Evolutionary conservation across 2,797 vertebrate genomes (phyloP), one percentile per base, ranked within the genome.

Genomic region (Ctenopoma kingsleyae): DNA sequence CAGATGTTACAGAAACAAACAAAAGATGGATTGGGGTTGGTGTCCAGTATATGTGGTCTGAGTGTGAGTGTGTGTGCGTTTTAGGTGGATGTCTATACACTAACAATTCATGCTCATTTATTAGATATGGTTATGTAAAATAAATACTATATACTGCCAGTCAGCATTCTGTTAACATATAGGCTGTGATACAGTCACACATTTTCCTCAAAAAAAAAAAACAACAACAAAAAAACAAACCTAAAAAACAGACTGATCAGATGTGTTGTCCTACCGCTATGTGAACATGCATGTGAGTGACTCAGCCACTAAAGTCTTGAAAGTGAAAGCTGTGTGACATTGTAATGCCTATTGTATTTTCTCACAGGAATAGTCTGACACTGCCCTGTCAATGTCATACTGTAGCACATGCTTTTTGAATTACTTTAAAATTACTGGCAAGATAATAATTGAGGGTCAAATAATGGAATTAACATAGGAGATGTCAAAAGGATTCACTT

Each of bases 1-100:
- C 74, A 80, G 64, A 80, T 78, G 67, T 78, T 65, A 63, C 4
- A 60, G 10, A 16, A 38, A 65, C 65, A 61, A 64, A 62, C 15
- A 46, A 13, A 47, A 41, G 48, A 6, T 35, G 17, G 41, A 69
- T 13, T 53, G 41, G 47, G 15, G 63, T 51, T 2, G 9, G 15
- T 43, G 32, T 66, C 15, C 10, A 17, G 12, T 19, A 23, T 36
- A 27, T 40, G 20, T 43, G 46, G 19, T 52, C 25, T 54, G 49
- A 56, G 40, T 56, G 36, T 50, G 16, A n/a, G 5, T 65, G 32
- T 27, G 15, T n/a, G n/a, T n/a, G n/a, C n/a, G n/a, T 27, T 32
- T 32, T 32, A 32, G 19, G 22, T 20, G 19, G 54, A 3, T 60
- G 19, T 32, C 41, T 22, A 58, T 49, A 47, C 41, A 49, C 23